These are phyloP conservation scores for Acleris emargana DNA, from an alignment of 2,888 invertebrate genomes.

Conservation along the genomic window DNA sequence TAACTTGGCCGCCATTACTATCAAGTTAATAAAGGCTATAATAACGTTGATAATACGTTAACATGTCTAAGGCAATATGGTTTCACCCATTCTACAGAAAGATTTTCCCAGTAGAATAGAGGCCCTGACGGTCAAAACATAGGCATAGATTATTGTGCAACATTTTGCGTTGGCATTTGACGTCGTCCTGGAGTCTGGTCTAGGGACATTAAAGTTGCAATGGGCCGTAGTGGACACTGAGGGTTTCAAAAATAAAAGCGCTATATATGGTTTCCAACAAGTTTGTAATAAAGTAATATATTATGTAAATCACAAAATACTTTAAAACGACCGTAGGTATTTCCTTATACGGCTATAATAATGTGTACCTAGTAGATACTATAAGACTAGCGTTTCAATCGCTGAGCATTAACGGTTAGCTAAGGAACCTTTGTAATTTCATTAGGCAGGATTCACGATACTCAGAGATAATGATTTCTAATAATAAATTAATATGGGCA, in stretches of 20 bases:
- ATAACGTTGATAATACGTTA: too few relatives aligned
- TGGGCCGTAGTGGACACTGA: neutral
- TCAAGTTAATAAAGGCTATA: too few relatives aligned
- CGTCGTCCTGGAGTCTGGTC: too few relatives aligned
- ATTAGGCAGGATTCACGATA: neutral
- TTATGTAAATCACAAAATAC: constrained; percentile 35
- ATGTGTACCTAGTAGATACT: constrained; percentile 10
- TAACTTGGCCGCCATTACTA: too few relatives aligned
- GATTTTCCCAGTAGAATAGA: too few relatives aligned
- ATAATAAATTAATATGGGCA: too few relatives aligned
- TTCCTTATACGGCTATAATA: constrained; percentile 18
- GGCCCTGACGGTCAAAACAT: too few relatives aligned
- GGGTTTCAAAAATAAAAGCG: constrained; percentile 8
- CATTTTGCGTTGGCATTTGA: too few relatives aligned
- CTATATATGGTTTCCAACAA: constrained; percentile 21
- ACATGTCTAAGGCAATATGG: too few relatives aligned
- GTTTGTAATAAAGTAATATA: constrained; percentile 37
- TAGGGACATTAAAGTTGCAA: neutral
- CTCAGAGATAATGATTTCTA: neutral
- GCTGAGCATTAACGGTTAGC: constrained; percentile 22
- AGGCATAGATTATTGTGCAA: too few relatives aligned
- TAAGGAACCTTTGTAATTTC: constrained; percentile 4
- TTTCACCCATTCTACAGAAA: too few relatives aligned
- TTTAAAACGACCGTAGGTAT: constrained; percentile 20
- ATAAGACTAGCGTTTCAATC: constrained; percentile 24